These are phyloP conservation scores for Ictidomys tridecemlineatus DNA, from an alignment of 2,113 vertebrate species.

Conservation along the genomic window DNA sequence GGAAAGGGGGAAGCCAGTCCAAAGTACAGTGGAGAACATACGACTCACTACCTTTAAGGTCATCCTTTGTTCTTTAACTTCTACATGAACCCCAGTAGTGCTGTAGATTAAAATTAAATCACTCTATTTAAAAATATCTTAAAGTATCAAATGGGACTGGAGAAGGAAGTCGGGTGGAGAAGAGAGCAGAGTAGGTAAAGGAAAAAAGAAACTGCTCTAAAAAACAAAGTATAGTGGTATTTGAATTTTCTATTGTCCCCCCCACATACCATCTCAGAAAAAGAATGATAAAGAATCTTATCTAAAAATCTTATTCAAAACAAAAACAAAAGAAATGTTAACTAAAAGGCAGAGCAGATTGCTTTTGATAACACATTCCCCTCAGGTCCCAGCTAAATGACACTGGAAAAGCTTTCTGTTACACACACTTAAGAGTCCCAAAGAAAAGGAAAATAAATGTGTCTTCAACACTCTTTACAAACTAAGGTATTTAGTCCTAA, in stretches of 20 bases:
- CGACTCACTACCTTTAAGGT: not conserved
- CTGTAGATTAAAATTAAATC: not conserved
- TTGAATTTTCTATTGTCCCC: slow-evolving; percentile 41
- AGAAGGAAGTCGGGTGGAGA: not conserved
- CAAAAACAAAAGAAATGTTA: slow-evolving; percentile 49
- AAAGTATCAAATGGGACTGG: not conserved
- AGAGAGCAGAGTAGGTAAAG: not conserved
- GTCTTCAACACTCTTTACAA: slow-evolving; percentile 76
- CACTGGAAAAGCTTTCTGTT: slow-evolving; percentile 5
- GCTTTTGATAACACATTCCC: slow-evolving; percentile 52
- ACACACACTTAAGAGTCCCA: slow-evolving; percentile 47
- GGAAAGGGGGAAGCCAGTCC: not conserved
- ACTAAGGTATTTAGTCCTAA: slow-evolving; percentile 77
- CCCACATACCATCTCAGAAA: not conserved
- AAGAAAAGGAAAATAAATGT: slow-evolving; percentile 69
- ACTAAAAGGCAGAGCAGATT: not conserved
- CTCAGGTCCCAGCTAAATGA: slow-evolving; percentile 46
- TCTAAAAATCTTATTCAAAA: slow-evolving; percentile 56
- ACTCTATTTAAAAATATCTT: not conserved
- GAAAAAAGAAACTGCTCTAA: slow-evolving; percentile 11
- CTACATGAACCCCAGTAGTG: not conserved
- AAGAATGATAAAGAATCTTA: slow-evolving; percentile 38
- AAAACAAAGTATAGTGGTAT: not conserved
- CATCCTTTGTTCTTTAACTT: not conserved
- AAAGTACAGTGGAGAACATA: not conserved